Evolutionary conservation across 2,888 invertebrate genomes (phyloP), one percentile per base, ranked within the genome.

Genomic region (Cerceris ruficornis): DNA sequence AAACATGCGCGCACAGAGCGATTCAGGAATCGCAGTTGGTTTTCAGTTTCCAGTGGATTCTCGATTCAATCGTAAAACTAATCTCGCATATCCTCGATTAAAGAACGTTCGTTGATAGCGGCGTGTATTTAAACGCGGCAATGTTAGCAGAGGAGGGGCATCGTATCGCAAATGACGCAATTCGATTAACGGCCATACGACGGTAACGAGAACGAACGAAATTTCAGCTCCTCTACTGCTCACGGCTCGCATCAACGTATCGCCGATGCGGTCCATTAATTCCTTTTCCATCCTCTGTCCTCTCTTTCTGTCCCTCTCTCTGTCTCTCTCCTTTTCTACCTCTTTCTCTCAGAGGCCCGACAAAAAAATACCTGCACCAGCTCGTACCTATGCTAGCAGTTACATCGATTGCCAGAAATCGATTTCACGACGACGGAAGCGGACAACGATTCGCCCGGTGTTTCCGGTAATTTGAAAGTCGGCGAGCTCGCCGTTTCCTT

Each of bases 61-160:
- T 41, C 43, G 57, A 61, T 58, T 69, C 55, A 73, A 77, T 73
- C 73, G 73, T 62, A 60, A 68, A 75, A 68, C 14, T 75, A 70
- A 77, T 75, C 70, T 60, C 41, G 14, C 41, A 46, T 42, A 46
- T 60, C 57, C 55, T 15, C 61, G 55, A 60, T 54, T 61, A 61
- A 77, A 75, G 59, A 73, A 62, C 49, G 54, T 14, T 54, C 17
- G n/a, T n/a, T n/a, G n/a, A 58, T 68, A 28, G n/a, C 14, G 42
- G 17, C 60, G 28, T 43, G 60, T 43, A 50, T 65, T 77, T 39
- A 65, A 69, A 39, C 15, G 54, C 67, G 55, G 13, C 61, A 58
- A 58, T 28, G 64, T 64, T 42, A 58, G 67, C 67, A 64, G 62
- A 28, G 15, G n/a, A 39, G n/a, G 8, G n/a, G 14, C 65, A 41